Conservation (phyloP, 2,113 vertebrate genomes). For the Solea senegalensis region DNA sequence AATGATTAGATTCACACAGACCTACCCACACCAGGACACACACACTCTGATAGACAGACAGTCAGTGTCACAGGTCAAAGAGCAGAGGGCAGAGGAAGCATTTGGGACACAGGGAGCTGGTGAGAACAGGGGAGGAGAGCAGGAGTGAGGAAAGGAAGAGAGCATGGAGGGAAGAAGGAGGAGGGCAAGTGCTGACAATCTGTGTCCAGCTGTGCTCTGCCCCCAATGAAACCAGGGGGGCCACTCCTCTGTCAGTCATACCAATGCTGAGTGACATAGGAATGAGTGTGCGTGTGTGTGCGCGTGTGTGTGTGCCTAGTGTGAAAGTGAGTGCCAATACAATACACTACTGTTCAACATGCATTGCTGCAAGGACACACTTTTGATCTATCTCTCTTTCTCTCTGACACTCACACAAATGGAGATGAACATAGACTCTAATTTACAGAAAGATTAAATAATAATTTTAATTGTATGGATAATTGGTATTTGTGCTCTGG, state of each 20-base stretch:
- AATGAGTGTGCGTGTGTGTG: slow-evolving; percentile 5
- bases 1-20: slow-evolving; percentile 41
- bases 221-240: slow-evolving; percentile 35
- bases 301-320: slow-evolving; percentile 1
- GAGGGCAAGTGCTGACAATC: slow-evolving; percentile 68
- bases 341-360: not conserved
- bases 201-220: slow-evolving; percentile 65
- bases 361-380: not conserved
- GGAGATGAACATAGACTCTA: no score
- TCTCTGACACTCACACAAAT: not conserved
- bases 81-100: slow-evolving; percentile 71
- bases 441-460: no score
- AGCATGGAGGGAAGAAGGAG: slow-evolving; percentile 24
- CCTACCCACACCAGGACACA: slow-evolving; percentile 33
- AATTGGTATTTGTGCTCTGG: no score
- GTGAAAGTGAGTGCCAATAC: not conserved
- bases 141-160: slow-evolving; percentile 47
- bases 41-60: slow-evolving; percentile 28
- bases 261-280: slow-evolving; percentile 22
- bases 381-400: not conserved
- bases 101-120: slow-evolving; percentile 59
- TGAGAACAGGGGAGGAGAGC: slow-evolving; percentile 21
- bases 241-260: slow-evolving; percentile 41
- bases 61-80: slow-evolving; percentile 69
- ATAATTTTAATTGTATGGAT: no score